phyloP scores from a whole-genome alignment of 2,113 vertebrate species.

The Plectropomus leopardus region DNA sequence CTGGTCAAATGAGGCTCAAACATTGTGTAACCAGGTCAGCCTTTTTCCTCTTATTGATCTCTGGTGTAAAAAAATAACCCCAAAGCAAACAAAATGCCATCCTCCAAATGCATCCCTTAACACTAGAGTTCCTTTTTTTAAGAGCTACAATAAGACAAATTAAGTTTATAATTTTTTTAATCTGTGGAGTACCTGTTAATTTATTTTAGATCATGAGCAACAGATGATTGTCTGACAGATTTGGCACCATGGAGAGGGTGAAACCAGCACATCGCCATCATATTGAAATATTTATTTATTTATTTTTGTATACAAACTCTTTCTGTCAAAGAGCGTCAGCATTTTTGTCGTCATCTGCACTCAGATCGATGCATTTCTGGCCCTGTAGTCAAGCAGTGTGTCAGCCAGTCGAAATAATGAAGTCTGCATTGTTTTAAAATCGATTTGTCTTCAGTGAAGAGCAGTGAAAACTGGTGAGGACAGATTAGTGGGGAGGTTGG shows the following conservation, averaged over 20 bases:
- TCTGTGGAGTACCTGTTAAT: background rate
- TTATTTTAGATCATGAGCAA: background rate
- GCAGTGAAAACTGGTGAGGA: background rate
- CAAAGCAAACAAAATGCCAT: constrained; percentile 40
- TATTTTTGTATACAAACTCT: background rate
- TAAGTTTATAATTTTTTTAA: background rate
- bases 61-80: constrained; percentile 41
- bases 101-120: background rate
- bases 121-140: no score
- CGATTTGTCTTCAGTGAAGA: background rate
- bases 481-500: background rate
- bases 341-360: background rate
- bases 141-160: background rate
- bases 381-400: background rate
- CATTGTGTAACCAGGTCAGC: constrained; percentile 42
- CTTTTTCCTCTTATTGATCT: constrained; percentile 60
- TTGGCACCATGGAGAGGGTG: background rate
- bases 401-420: background rate
- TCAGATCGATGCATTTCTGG: background rate
- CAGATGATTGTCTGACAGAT: background rate
- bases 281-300: background rate
- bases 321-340: background rate
- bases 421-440: background rate
- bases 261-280: background rate
- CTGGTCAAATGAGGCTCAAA: constrained; percentile 9